Percentiles rank a stretch among this genome's conserved stretches.
Evolutionary conservation across 2,888 invertebrate species (phyloP).

Genomic region (Nomada flava): DNA sequence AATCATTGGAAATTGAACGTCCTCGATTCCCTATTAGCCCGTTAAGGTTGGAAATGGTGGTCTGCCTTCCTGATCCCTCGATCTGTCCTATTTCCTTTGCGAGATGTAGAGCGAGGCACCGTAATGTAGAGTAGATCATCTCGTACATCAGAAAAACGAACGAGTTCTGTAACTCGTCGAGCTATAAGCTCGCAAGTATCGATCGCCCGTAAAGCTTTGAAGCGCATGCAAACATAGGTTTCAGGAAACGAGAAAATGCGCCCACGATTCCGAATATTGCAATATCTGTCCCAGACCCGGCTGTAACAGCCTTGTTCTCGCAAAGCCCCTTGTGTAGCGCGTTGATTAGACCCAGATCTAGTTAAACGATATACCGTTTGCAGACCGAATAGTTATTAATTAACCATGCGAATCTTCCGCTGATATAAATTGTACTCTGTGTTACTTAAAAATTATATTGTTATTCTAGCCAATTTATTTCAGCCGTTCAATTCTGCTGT

Average conservation of each 20-base stretch:
- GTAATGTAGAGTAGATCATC: slow-evolving; percentile 50
- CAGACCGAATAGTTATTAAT: neutral
- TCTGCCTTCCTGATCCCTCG: slow-evolving; percentile 1
- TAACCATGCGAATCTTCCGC: no score
- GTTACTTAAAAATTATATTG: no score
- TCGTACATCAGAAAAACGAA: slow-evolving; percentile 46
- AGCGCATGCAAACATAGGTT: slow-evolving; percentile 32
- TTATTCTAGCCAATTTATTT: no score
- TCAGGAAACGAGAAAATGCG: slow-evolving; percentile 33
- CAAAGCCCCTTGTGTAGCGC: slow-evolving; percentile 3
- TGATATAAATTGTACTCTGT: no score
- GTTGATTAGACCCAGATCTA: neutral
- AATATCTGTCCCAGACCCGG: neutral
- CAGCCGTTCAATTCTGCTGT: no score
- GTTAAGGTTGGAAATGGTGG: slow-evolving; percentile 22
- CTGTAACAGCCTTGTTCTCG: slow-evolving; percentile 11
- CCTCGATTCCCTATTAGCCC: neutral
- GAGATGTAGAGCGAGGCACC: slow-evolving; percentile 24
- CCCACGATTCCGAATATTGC: slow-evolving; percentile 31
- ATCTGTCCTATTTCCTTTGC: slow-evolving; percentile 28
- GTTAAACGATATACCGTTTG: neutral
- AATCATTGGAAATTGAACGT: slow-evolving; percentile 1
- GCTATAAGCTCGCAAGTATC: slow-evolving; percentile 33
- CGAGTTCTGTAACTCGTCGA: slow-evolving; percentile 25
- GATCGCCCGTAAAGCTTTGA: slow-evolving; percentile 50